A percentile compares a stretch with the other conserved stretches of the same genome.
Conservation (phyloP, 1,140 invertebrate genomes). For the Glossosoma conforme region DNA sequence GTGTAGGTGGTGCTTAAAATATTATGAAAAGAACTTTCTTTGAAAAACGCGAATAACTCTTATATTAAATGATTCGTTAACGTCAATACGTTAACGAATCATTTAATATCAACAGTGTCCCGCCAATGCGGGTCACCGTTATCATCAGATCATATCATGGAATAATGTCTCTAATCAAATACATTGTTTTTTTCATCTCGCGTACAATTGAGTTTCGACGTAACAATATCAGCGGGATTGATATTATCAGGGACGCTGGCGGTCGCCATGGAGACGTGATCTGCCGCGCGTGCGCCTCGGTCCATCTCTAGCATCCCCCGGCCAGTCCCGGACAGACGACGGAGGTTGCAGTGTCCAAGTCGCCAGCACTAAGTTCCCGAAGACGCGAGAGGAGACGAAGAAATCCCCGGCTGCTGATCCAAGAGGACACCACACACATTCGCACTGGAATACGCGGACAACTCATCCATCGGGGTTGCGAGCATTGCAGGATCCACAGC, state of each 20-base stretch:
- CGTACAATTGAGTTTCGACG: too few species aligned
- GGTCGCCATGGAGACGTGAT: constrained; percentile 20
- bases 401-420: not conserved
- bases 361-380: not conserved
- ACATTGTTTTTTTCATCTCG: too few species aligned
- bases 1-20: too few species aligned
- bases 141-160: too few species aligned
- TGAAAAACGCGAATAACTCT: too few species aligned
- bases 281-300: constrained; percentile 11
- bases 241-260: constrained; percentile 3
- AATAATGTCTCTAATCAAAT: too few species aligned
- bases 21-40: too few species aligned
- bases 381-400: not conserved
- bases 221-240: constrained; percentile 4
- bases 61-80: too few species aligned
- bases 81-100: too few species aligned
- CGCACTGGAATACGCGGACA: constrained; percentile 21
- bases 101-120: too few species aligned
- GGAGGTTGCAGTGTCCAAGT: not conserved
- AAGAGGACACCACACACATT: not conserved
- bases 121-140: too few species aligned
- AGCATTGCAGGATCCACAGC: constrained; percentile 26
- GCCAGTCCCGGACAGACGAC: constrained; percentile 1
- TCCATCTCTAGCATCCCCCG: not conserved
- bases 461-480: constrained; percentile 18